These are phyloP conservation scores for Orchesella cincta DNA, from an alignment of 1,140 invertebrate genomes.

Conservation along the genomic window DNA sequence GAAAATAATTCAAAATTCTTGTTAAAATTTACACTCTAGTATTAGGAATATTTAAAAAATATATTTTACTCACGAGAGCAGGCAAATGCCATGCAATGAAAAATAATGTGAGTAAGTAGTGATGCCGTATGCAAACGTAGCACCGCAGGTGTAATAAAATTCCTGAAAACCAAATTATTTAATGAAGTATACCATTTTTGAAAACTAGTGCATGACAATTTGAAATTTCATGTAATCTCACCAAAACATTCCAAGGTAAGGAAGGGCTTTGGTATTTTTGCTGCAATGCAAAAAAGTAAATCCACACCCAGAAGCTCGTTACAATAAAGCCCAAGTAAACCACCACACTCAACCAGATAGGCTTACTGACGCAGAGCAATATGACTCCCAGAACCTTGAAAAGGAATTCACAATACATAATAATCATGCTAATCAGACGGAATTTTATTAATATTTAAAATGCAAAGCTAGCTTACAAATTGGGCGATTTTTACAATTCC, in stretches of 20 bases:
- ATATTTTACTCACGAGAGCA: background rate
- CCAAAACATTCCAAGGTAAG: background rate
- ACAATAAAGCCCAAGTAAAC: background rate
- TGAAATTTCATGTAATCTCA: background rate
- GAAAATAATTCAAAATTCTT: conserved; percentile 17
- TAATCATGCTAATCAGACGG: background rate
- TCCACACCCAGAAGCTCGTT: background rate
- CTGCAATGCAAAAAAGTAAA: conserved; percentile 17
- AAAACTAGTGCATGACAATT: background rate
- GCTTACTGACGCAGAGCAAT: background rate
- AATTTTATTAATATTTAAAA: background rate
- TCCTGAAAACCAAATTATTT: conserved; percentile 2
- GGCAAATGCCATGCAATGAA: background rate
- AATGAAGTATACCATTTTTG: background rate
- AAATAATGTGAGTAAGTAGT: background rate
- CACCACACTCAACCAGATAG: background rate
- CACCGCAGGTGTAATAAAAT: conserved; percentile 9
- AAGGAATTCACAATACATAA: background rate
- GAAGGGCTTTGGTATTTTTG: background rate
- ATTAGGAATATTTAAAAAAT: background rate
- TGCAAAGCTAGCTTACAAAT: conserved; percentile 62
- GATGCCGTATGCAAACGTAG: background rate
- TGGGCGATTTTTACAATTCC: conserved; percentile 72
- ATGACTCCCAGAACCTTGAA: conserved; percentile 3
- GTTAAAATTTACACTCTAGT: background rate